Conservation (phyloP, 2,888 invertebrate genomes). For the Podotricha telesiphe region DNA sequence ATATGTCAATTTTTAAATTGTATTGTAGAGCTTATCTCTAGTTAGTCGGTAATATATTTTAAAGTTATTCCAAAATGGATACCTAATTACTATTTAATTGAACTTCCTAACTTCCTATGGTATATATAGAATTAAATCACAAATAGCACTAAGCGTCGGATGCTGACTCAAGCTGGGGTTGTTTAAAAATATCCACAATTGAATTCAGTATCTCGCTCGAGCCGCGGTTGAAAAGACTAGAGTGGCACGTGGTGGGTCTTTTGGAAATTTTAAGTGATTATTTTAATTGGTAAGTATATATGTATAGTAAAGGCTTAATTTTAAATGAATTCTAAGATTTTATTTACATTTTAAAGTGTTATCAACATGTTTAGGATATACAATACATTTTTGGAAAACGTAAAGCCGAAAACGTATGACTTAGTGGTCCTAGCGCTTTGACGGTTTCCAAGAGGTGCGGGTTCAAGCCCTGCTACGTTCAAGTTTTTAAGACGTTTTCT, state of each 20-base stretch:
- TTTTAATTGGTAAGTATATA: not conserved
- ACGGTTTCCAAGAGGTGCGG: no score
- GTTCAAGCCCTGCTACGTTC: no score
- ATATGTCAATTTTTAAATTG: no score
- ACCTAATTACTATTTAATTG: slow-evolving; percentile 11
- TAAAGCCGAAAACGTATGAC: no score
- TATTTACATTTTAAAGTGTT: no score
- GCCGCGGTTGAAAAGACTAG: slow-evolving; percentile 42
- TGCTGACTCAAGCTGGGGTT: slow-evolving; percentile 55
- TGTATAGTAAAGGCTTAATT: not conserved
- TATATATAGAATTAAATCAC: slow-evolving; percentile 26
- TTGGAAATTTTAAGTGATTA: not conserved
- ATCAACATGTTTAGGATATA: no score
- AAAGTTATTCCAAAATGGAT: not conserved
- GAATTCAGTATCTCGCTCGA: slow-evolving; percentile 56
- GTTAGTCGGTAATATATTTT: no score
- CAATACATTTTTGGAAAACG: no score
- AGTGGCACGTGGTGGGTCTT: slow-evolving; percentile 30
- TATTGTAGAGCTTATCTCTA: no score
- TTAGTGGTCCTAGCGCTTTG: no score
- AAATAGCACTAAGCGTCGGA: slow-evolving; percentile 44
- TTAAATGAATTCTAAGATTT: no score
- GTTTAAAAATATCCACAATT: slow-evolving; percentile 67
- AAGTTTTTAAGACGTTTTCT: no score
- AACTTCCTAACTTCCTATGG: slow-evolving; percentile 7